Conservation (phyloP, 2,797 vertebrate species). For the Cyclopterus lumpus region DNA sequence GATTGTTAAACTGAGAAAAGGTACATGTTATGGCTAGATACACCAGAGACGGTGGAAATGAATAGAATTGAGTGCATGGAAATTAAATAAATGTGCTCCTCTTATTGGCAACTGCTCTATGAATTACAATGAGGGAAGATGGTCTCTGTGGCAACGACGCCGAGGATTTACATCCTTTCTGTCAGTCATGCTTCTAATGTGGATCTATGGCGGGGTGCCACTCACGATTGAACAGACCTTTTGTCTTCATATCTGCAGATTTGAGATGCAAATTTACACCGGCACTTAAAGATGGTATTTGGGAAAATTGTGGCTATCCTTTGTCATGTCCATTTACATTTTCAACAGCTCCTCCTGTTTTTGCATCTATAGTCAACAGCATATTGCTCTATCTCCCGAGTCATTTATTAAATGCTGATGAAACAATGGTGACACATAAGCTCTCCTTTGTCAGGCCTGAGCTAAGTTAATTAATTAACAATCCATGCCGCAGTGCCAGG, state of each 20-base stretch:
- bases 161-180: slow-evolving; percentile 52
- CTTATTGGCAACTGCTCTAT: slow-evolving; percentile 59
- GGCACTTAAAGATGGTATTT: slow-evolving; percentile 46
- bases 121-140: slow-evolving; percentile 67
- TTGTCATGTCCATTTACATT: slow-evolving; percentile 39
- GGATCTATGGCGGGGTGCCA: slow-evolving; percentile 54
- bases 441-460: slow-evolving; percentile 66
- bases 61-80: slow-evolving; percentile 71
- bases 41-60: slow-evolving; percentile 69
- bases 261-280: slow-evolving; percentile 41
- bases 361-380: slow-evolving; percentile 15
- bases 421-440: slow-evolving; percentile 74
- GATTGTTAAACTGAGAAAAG: slow-evolving; percentile 77
- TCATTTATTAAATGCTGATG: slow-evolving; percentile 69
- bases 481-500: slow-evolving; percentile 68
- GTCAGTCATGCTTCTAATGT: slow-evolving; percentile 59
- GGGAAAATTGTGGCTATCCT: slow-evolving; percentile 23
- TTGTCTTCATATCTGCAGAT: slow-evolving; percentile 65
- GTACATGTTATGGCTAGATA: slow-evolving; percentile 69
- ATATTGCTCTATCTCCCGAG: slow-evolving; percentile 52
- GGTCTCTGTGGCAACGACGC: slow-evolving; percentile 58
- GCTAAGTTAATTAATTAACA: slow-evolving; percentile 81
- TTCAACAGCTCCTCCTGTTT: slow-evolving; percentile 34
- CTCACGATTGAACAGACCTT: slow-evolving; percentile 33
- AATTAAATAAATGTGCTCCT: slow-evolving; percentile 74